phyloP scores from a whole-genome alignment of 23 tunicate genomes.

The Botrylloides violaceus region DNA sequence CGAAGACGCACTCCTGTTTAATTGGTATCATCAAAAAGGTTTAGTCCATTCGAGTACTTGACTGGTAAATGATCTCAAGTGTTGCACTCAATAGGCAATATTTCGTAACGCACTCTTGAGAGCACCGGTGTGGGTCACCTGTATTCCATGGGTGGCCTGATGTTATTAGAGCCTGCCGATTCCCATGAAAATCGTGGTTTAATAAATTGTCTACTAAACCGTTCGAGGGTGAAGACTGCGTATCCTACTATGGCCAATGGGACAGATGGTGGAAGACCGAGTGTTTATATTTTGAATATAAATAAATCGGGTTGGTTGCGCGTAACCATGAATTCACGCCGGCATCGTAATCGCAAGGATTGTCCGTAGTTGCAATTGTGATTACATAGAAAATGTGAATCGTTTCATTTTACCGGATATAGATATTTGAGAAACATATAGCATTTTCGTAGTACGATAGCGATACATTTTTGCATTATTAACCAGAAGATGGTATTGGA shows the following conservation, averaged over 20 bases:
- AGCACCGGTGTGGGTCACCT: conserved; percentile 17
- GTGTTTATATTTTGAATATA: not conserved
- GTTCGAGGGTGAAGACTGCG: not conserved
- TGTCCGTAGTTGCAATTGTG: too few species aligned
- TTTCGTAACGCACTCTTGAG: not conserved
- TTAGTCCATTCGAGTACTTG: not conserved
- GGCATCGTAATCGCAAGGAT: too few species aligned
- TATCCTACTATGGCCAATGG: not conserved
- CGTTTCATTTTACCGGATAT: too few species aligned
- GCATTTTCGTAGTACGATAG: too few species aligned
- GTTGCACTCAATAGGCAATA: not conserved
- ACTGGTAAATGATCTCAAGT: not conserved
- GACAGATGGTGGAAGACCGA: not conserved
- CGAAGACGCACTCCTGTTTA: too few species aligned
- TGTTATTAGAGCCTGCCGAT: conserved; percentile 8
- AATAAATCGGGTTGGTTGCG: too few species aligned
- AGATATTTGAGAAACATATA: too few species aligned
- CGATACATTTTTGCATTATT: too few species aligned
- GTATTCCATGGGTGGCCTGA: conserved; percentile 28
- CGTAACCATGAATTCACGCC: too few species aligned
- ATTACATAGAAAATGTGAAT: too few species aligned
- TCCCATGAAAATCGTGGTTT: conserved; percentile 8
- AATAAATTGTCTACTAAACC: not conserved
- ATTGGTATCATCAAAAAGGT: too few species aligned
- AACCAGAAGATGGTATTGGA: too few species aligned